A percentile compares a stretch with the other conserved stretches of the same genome.
These are phyloP conservation scores for Apamea monoglypha DNA, from an alignment of 2,888 invertebrate genomes.

Conservation along the genomic window DNA sequence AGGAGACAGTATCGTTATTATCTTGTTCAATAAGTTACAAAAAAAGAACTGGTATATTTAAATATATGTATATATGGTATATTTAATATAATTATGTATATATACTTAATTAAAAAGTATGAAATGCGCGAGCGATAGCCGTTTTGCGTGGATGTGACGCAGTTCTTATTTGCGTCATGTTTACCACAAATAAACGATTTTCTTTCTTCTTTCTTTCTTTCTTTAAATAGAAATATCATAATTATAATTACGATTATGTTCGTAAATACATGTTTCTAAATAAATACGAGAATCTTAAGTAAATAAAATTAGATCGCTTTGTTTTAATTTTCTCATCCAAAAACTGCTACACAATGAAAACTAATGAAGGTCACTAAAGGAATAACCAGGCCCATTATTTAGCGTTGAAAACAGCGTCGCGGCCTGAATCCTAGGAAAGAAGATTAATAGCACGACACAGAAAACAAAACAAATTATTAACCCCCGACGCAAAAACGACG, in stretches of 20 bases:
- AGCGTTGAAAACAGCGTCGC: slow-evolving; percentile 21
- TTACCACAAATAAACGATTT: too few species aligned
- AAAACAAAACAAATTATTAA: slow-evolving; percentile 36
- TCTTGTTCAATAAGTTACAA: background rate
- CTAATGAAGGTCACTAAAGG: slow-evolving; percentile 49
- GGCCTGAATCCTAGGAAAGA: slow-evolving; percentile 30
- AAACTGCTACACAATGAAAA: slow-evolving; percentile 45
- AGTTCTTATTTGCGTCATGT: too few species aligned
- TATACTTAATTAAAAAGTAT: too few species aligned
- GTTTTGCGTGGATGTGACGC: too few species aligned
- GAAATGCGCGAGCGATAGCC: too few species aligned
- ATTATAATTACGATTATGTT: background rate
- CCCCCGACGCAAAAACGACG: too few species aligned
- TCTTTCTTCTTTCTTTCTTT: too few species aligned
- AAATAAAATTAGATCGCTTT: slow-evolving; percentile 14
- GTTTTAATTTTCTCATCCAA: slow-evolving; percentile 37
- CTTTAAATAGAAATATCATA: too few species aligned
- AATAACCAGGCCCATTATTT: slow-evolving; percentile 50
- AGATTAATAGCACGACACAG: slow-evolving; percentile 39
- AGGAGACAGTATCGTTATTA: background rate
- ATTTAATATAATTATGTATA: too few species aligned
- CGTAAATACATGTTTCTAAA: background rate
- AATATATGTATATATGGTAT: too few species aligned
- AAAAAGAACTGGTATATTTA: background rate
- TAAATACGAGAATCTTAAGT: background rate